Base-by-base conservation (phyloP, 2,113 vertebrate species). In the Onychorhynchus coronatus region DNA sequence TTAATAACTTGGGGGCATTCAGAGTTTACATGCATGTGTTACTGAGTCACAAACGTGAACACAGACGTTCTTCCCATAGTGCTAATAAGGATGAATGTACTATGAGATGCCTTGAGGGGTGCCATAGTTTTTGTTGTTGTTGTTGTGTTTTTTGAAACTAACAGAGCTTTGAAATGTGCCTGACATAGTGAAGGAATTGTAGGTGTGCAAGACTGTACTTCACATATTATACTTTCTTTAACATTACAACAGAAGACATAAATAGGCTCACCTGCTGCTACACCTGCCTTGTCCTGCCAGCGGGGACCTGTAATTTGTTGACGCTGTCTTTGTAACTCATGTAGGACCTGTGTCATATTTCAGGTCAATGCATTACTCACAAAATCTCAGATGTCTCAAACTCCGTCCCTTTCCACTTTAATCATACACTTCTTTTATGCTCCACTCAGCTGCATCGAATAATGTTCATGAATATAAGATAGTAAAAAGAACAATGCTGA, bases 391-490 rank as follows among this genome's bases (percentile, higher is more conserved):
- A 30, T 80, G 62, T 53, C 73, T 93, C 61, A 85, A 50, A 91
- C 89, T 91, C 58, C 76, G 84, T 93, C 77, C 81, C 66, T 84
- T 88, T 95, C 41, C 62, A 89, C 92, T 96, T 97, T 85, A 93
- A 91, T 95, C 95, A 81, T 77, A 39, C 33, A 23, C 74, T 96
- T 75, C 92, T 93, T 94, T 80, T 93, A 58, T 1, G 88, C 92
- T 96, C n/a, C 90, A 78, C 91, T 97, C 87, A 83, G 73, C 88
- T 92, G 89, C 80, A 89, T 96, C 66, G 1, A 89, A 89, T 95
- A 91, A 85, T 75, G 93, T 96, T 94, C 88, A 83, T 92, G 94
- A 96, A 95, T 96, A 91, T 85, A 78, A 85, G 94, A 82, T 86
- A 62, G 90, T 90, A 77, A 88, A 92, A 89, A 70, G 95, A 96